Base-by-base conservation (phyloP, 2,888 invertebrate genomes). In the Leptinotarsa peninsularis region DNA sequence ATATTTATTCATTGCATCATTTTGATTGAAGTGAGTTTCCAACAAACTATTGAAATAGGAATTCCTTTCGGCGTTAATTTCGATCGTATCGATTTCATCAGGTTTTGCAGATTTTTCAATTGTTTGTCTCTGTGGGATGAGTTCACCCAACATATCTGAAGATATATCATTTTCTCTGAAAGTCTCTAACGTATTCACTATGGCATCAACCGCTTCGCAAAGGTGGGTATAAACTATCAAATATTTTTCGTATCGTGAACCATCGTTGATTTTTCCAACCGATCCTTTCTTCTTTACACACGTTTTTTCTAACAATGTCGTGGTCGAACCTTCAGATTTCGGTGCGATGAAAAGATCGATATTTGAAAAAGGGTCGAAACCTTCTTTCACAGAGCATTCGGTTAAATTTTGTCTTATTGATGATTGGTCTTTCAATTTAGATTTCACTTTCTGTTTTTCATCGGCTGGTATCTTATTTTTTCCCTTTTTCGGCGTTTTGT, bases 151-250 rank as follows among this genome's bases (percentile, higher is more conserved):
- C 33, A 71, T 69, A 27, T 69, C 71, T 14, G 72, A 14, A 13
- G 76, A 56, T 70, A 79, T 58, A n/a, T 56, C 52, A 14, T 67
- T 71, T 66, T 81, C 78, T 66, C 76, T 75, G 49, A 76, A 75
- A 10, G 79, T 77, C 56, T 78, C 79, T 10, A 79, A 23, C 14
- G 77, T 67, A 68, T 70, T 74, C n/a, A 78, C 76, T 68, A 79
- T 68, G 27, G 78, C 75, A 18, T 73, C 74, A 56, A 77, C 66
- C n/a, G 74, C 75, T 33, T 73, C 75, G 23, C 72, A 66, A 27
- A 78, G 54, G 60, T 77, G 69, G 50, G 67, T 74, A 23, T 79
- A 81, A 27, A 81, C 76, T 52, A 77, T 77, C n/a, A 81, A 50
- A 70, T 81, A 81, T 71, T 72, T 78, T 10, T 77, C 49, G 21